A percentile compares a stretch with the other conserved stretches of the same genome.
Conservation (phyloP, 2,113 vertebrate genomes). For the Monopterus albus region DNA sequence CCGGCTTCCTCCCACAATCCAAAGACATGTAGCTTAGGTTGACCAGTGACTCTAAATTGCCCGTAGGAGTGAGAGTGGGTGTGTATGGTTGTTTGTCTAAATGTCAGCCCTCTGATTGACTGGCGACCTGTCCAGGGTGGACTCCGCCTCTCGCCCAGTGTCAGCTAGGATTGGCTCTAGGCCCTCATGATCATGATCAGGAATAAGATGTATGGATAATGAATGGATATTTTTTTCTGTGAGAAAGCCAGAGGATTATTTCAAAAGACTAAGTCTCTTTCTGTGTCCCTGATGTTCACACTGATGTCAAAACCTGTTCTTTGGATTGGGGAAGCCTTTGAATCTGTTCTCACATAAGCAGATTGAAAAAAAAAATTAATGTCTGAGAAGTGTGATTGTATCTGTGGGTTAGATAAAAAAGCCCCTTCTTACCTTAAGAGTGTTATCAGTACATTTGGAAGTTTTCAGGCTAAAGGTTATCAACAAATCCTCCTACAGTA, state of each 20-base stretch:
- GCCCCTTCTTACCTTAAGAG: constrained; percentile 35
- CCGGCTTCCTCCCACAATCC: no score
- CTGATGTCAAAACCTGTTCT: constrained; percentile 43
- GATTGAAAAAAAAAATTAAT: constrained; percentile 56
- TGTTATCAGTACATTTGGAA: constrained; percentile 37
- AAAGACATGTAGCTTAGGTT: no score
- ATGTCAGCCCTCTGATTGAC: no score
- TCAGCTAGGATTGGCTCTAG: no score
- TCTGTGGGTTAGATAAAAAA: constrained; percentile 46
- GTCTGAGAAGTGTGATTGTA: constrained; percentile 19
- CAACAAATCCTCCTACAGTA: constrained; percentile 43
- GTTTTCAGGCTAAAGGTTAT: constrained; percentile 65
- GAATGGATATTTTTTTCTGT: no score
- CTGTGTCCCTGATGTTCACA: not conserved
- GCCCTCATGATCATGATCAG: no score
- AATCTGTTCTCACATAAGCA: constrained; percentile 45
- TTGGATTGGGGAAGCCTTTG: constrained; percentile 50
- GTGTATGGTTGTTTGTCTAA: no score
- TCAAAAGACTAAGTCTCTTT: constrained; percentile 13
- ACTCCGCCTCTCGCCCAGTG: no score
- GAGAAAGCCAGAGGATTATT: constrained; percentile 14
- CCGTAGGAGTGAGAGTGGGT: no score
- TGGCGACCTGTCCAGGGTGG: no score
- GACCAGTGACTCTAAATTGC: no score
- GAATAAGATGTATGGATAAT: no score